Evolutionary conservation across 2,797 vertebrate genomes (phyloP), one percentile per base, ranked within the genome.

Genomic region (Chiroxiphia lanceolata): DNA sequence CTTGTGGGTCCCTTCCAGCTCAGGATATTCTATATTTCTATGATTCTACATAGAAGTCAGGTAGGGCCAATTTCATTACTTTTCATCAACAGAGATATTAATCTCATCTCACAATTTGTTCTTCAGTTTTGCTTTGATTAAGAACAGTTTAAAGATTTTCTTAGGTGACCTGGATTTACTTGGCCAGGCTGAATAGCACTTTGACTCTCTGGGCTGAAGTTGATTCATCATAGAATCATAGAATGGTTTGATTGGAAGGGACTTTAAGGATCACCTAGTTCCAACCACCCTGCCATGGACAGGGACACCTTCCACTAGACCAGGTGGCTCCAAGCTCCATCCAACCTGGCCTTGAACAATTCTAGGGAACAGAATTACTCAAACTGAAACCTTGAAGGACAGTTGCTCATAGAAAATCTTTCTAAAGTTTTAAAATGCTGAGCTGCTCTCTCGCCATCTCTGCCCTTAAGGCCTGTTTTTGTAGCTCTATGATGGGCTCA

Each of bases 121-220:
- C 69, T 77, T 86, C 26, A 34, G 0, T 77, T 93, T 86, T 40
- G 60, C 56, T 87, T 87, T 72, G 65, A 45, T 81, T 48, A 82
- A 77, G 47, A 79, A 60, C 60, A 27, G 6, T 23, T 92, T 64
- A 87, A 64, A 64, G 64, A 33, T 70, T 95, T 89, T 87, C 71
- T 53, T 48, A 60, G 56, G 42, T 87, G 63, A 53, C 36, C 36
- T 33, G 38, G 33, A 53, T 83, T 93, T 77, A 57, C 20, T 67
- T 90, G 77, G 9, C 51, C 31, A 47, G 60, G 27, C 21, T 69
- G 51, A 21, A 64, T 11, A 40, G 36, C 0, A 2, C 13, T 68
- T 50, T 57, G 33, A 19, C 42, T 87, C 9, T 77, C 48, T 50
- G 25, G 33, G 31, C 33, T 80, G 51, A 44, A 88, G 54, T 19